These are phyloP conservation scores for Podarcis siculus DNA, from an alignment of 2,797 vertebrate species.

Conservation along the genomic window DNA sequence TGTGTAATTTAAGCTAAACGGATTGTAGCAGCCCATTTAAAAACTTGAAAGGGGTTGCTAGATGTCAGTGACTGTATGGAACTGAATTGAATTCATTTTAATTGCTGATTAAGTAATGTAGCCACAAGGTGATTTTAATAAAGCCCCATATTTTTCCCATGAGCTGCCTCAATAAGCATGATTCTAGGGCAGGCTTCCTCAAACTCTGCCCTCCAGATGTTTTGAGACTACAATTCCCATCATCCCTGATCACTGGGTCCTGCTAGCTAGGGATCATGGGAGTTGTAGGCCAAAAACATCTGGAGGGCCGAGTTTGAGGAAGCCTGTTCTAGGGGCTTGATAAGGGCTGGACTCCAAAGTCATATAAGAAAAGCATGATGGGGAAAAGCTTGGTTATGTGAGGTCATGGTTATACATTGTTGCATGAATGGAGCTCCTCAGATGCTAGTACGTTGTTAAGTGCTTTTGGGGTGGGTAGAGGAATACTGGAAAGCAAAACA, in stretches of 20 bases:
- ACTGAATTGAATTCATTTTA: constrained; percentile 5
- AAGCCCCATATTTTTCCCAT: background rate
- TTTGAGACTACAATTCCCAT: too few species aligned
- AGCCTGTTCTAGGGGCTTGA: background rate
- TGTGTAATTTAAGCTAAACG: background rate
- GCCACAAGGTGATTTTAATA: background rate
- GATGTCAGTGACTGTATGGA: background rate
- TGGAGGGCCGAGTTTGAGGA: too few species aligned
- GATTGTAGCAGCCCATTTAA: background rate
- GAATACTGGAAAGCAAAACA: background rate
- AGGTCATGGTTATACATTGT: background rate
- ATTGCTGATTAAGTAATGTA: background rate
- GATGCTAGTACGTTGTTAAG: background rate
- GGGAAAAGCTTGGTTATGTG: background rate
- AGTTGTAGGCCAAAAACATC: too few species aligned
- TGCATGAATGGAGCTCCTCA: background rate
- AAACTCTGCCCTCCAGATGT: too few species aligned
- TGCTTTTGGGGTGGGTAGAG: background rate
- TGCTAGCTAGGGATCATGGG: too few species aligned
- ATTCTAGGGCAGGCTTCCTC: background rate
- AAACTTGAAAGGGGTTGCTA: background rate
- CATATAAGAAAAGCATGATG: background rate
- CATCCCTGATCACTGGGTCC: too few species aligned
- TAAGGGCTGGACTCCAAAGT: background rate
- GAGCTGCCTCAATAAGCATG: background rate